Percentiles rank a stretch among this genome's conserved stretches.
phyloP scores from a whole-genome alignment of 2,113 vertebrate genomes.

The Leucoraja erinaceus region DNA sequence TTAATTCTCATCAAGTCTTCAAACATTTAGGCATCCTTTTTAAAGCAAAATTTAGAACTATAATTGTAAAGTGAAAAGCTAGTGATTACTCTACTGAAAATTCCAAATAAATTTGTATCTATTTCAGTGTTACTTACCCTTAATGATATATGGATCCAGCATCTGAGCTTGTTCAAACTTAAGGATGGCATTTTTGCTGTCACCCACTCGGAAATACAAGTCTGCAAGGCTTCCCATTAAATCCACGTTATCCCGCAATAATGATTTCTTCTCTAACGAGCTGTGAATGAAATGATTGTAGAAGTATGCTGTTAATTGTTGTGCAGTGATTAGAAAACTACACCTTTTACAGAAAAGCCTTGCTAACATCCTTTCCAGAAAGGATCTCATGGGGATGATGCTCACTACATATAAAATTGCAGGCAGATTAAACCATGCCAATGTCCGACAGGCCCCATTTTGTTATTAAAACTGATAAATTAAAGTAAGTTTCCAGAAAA shows the following conservation, averaged over 20 bases:
- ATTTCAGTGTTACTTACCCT: constrained; percentile 67
- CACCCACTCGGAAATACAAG: constrained; percentile 90
- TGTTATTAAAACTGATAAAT: neutral
- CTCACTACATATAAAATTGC: neutral
- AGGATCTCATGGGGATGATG: neutral
- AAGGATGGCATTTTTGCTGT: constrained; percentile 90
- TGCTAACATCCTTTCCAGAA: neutral
- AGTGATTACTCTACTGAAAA: neutral
- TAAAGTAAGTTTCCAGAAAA: neutral
- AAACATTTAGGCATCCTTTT: neutral
- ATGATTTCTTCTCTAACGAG: constrained; percentile 92
- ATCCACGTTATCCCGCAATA: constrained; percentile 90
- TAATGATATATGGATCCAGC: constrained; percentile 94
- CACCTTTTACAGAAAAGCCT: neutral
- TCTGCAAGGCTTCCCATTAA: constrained; percentile 90
- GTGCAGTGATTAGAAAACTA: neutral
- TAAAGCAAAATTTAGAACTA: neutral
- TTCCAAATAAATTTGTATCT: neutral
- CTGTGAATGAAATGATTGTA: constrained; percentile 52
- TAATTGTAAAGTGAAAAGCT: neutral
- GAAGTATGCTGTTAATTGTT: neutral
- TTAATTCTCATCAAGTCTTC: neutral
- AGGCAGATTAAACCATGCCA: too few relatives aligned
- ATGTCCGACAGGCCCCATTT: too few relatives aligned
- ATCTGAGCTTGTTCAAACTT: constrained; percentile 98